A percentile compares a stretch with the other conserved stretches of the same genome.
Evolutionary conservation across 1,140 invertebrate genomes (phyloP).

Genomic region (Apis dorsata): DNA sequence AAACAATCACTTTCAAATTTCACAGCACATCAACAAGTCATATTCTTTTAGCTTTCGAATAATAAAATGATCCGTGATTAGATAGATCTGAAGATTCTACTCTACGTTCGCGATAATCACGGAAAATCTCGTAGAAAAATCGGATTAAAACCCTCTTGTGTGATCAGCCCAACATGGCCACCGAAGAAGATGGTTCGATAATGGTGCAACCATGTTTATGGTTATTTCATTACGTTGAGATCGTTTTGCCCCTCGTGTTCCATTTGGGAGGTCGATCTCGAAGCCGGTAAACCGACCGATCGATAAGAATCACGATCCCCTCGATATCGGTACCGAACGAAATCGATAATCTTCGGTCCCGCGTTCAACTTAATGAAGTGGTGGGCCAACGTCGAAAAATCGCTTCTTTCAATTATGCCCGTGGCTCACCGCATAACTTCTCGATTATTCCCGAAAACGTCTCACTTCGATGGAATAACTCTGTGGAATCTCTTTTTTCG

Average conservation of each 20-base stretch:
- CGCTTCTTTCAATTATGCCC: slow-evolving; percentile 58
- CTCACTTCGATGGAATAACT: background rate
- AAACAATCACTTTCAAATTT: background rate
- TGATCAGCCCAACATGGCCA: background rate
- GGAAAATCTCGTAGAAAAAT: slow-evolving; percentile 9
- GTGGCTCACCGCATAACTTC: slow-evolving; percentile 4
- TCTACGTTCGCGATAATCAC: background rate
- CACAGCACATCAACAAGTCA: background rate
- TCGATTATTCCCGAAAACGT: slow-evolving; percentile 7
- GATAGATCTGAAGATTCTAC: slow-evolving; percentile 22
- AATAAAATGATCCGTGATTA: slow-evolving; percentile 19
- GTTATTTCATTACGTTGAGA: slow-evolving; percentile 66
- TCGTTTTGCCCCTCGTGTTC: slow-evolving; percentile 48
- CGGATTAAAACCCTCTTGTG: too few species aligned
- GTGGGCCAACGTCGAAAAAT: slow-evolving; percentile 44
- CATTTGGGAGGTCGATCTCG: slow-evolving; percentile 68
- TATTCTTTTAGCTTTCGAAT: background rate
- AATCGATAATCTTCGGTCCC: slow-evolving; percentile 73
- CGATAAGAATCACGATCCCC: slow-evolving; percentile 67
- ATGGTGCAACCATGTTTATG: slow-evolving; percentile 65
- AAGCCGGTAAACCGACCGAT: slow-evolving; percentile 49
- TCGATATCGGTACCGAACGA: slow-evolving; percentile 66
- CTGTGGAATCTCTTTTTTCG: background rate
- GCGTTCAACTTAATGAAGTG: slow-evolving; percentile 68
- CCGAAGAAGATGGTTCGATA: slow-evolving; percentile 61